These are phyloP conservation scores for Magallana nippona DNA, from an alignment of 2,888 invertebrate genomes.

Conservation along the genomic window DNA sequence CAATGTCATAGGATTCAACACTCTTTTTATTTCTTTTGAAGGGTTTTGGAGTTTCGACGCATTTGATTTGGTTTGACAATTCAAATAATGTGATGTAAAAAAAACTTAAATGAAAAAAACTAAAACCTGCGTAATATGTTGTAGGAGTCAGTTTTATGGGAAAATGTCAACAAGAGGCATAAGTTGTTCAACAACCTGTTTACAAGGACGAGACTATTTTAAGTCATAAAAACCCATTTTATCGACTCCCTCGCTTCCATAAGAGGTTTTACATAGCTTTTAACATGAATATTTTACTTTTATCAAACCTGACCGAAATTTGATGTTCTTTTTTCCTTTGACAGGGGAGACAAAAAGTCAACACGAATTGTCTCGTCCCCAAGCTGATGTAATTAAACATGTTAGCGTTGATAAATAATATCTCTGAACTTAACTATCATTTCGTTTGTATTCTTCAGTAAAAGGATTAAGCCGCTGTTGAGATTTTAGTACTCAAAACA, in stretches of 20 bases:
- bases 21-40: neutral
- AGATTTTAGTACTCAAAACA: too few relatives aligned
- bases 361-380: too few relatives aligned
- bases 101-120: neutral
- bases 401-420: too few relatives aligned
- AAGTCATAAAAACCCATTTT: neutral
- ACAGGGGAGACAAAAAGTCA: too few relatives aligned
- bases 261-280: neutral
- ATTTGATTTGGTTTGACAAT: neutral
- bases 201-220: neutral
- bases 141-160: slow-evolving; percentile 5
- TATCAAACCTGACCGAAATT: too few relatives aligned
- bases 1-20: neutral
- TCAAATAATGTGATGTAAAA: slow-evolving; percentile 2
- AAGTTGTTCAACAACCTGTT: neutral
- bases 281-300: too few relatives aligned
- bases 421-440: too few relatives aligned
- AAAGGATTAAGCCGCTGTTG: too few relatives aligned
- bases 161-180: neutral
- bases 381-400: too few relatives aligned
- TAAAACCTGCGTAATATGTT: neutral
- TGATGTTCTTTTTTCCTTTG: too few relatives aligned
- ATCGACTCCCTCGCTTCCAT: neutral
- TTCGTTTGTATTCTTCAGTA: too few relatives aligned
- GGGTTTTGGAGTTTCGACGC: neutral